Conservation (phyloP, 2,113 vertebrate genomes). For the Psittacus erithacus region DNA sequence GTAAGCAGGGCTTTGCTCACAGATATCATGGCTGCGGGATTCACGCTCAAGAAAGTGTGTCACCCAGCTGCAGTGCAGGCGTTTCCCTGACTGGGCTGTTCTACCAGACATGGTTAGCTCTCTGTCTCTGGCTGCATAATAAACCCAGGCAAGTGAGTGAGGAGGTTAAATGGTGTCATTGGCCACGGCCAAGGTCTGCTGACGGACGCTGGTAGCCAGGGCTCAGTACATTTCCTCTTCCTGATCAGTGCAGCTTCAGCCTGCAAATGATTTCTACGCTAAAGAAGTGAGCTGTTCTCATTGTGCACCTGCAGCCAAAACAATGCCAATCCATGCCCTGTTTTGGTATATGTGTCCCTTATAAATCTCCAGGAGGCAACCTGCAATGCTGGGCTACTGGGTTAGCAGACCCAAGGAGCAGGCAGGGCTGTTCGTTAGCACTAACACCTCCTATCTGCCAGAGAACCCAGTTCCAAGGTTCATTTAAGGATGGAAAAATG, state of each 20-base stretch:
- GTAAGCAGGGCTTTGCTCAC: constrained; percentile 16
- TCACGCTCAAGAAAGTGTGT: constrained; percentile 8
- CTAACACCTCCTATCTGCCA: background rate
- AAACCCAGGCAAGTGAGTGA: background rate
- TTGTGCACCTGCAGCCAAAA: background rate
- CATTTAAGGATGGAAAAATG: background rate
- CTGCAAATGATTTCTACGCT: background rate
- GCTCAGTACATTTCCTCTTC: background rate
- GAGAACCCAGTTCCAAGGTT: fast-evolving
- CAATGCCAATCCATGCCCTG: background rate
- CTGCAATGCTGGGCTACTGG: background rate
- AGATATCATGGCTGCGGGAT: background rate
- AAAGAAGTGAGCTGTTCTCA: background rate
- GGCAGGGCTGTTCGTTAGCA: background rate
- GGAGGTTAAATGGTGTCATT: background rate
- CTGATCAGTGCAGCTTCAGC: background rate
- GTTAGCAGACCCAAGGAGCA: background rate
- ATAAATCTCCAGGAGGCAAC: fast-evolving
- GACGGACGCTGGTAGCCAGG: background rate
- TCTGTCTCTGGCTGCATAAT: background rate
- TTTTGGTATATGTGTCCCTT: background rate
- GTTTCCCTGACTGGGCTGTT: background rate
- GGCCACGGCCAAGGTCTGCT: background rate
- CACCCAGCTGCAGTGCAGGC: constrained; percentile 21
- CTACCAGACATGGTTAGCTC: background rate